These are phyloP conservation scores for Acronicta alni DNA, from an alignment of 2,888 invertebrate species.

Conservation along the genomic window DNA sequence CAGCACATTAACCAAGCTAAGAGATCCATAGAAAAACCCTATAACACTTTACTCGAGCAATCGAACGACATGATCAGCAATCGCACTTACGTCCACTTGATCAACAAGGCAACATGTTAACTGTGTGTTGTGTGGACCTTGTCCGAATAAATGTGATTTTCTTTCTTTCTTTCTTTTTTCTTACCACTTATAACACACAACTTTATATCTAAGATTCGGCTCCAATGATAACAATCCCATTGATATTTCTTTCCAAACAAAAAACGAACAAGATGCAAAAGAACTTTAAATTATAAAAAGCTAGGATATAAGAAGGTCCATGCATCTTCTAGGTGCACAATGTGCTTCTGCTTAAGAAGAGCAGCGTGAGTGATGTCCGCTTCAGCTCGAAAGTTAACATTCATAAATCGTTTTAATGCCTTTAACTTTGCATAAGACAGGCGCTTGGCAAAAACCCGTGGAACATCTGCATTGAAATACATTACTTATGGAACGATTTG, in stretches of 20 bases:
- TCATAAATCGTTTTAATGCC: constrained; percentile 57
- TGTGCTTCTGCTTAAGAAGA: constrained; percentile 29
- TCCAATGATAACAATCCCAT: no score
- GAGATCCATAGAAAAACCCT: no score
- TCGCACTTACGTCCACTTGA: no score
- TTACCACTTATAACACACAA: no score
- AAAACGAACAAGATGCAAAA: constrained; percentile 4
- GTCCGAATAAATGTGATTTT: no score
- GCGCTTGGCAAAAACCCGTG: constrained; percentile 37
- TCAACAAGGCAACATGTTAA: no score
- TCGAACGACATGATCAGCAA: no score
- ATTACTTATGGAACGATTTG: constrained; percentile 29
- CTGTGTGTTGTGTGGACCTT: no score
- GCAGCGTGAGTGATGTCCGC: constrained; percentile 35
- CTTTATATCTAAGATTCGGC: no score
- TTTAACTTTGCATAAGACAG: constrained; percentile 46
- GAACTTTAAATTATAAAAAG: constrained; percentile 27
- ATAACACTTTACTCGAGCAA: no score
- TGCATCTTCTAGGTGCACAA: constrained; percentile 36
- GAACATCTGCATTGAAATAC: constrained; percentile 44
- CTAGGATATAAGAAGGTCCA: constrained; percentile 11
- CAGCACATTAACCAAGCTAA: no score
- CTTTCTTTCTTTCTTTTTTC: no score
- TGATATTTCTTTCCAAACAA: background rate
- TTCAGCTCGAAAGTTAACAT: constrained; percentile 47